Evolutionary conservation across 2,888 invertebrate species (phyloP), one percentile per base, ranked within the genome.

Genomic region (Tiliacea citrago): DNA sequence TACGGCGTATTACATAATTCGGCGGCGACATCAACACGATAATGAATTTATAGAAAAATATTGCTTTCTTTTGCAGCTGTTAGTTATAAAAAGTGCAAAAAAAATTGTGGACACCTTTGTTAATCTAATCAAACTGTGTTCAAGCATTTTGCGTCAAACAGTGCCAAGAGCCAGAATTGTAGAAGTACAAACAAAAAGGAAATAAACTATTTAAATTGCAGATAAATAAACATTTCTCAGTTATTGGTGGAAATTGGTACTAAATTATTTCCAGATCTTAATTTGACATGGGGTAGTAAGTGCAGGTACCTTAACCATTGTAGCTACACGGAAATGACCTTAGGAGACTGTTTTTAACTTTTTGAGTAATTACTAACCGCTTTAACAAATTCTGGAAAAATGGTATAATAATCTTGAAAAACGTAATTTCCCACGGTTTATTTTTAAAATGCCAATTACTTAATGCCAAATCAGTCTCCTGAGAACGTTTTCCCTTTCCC

Each of bases 91-190:
- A 57, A 45, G 55, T 69, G 35, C 49, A 76, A 42, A 62, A 45
- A 62, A 13, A 9, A 61, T 75, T 0, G n/a, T 55, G n/a, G 39
- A 39, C 45, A 39, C n/a, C 21, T 47, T 67, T 67, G 74, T 66
- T 53, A 45, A 60, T 29, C 13, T 68, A 47, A 29, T 18, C 29
- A 69, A 62, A 69, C 47, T 29, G 62, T 35, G n/a, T 35, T 66
- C 7, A 75, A 76, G 53, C 53, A 53, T 55, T 75, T 49, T 16
- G 29, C n/a, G 53, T 24, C n/a, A 62, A 55, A 75, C 42, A 29
- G 60, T 77, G 72, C 47, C 35, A 69, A 73, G 67, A 60, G 45
- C 29, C 53, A 58, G 35, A 58, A 63, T 67, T 61, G 24, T 42
- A 70, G 21, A 55, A 49, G 42, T 16, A 16, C 45, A 67, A 65